phyloP scores from a whole-genome alignment of 1,140 invertebrate genomes.

The Papilio glaucus region DNA sequence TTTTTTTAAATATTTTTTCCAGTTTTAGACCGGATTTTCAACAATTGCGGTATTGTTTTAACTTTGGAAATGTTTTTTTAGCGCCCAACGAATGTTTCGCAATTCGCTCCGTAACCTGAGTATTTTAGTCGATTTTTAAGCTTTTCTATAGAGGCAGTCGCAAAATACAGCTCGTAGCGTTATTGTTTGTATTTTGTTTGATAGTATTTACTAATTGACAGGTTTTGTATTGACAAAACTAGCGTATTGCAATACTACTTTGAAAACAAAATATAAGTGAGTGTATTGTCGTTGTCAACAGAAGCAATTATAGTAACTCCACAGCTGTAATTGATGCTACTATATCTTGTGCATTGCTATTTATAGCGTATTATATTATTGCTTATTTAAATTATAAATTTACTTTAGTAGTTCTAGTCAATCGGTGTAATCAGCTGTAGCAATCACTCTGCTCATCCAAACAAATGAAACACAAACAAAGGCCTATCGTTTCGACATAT shows the following conservation, averaged over 20 bases:
- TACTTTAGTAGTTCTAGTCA: background rate
- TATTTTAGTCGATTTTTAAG: constrained; percentile 34
- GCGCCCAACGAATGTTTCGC: background rate
- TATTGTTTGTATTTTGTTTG: constrained; percentile 18
- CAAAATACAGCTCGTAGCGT: constrained; percentile 6
- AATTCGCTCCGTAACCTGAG: constrained; percentile 12
- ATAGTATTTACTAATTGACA: constrained; percentile 13
- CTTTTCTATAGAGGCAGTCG: constrained; percentile 15
- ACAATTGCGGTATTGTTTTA: constrained; percentile 26
- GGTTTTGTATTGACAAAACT: too few relatives aligned
- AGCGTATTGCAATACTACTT: background rate
- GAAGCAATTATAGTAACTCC: background rate
- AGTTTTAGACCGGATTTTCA: constrained; percentile 17
- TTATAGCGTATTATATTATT: background rate
- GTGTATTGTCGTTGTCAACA: background rate
- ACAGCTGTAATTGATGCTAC: background rate
- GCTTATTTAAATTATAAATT: background rate
- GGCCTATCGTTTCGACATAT: too few relatives aligned
- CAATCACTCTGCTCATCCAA: background rate
- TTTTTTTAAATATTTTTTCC: background rate
- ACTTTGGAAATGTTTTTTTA: constrained; percentile 26
- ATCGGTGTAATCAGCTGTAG: too few relatives aligned
- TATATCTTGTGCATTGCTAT: background rate
- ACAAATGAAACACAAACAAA: too few relatives aligned
- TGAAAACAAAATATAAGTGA: background rate